These are phyloP conservation scores for Cheilosia scutellata DNA, from an alignment of 2,888 invertebrate species.

Conservation along the genomic window DNA sequence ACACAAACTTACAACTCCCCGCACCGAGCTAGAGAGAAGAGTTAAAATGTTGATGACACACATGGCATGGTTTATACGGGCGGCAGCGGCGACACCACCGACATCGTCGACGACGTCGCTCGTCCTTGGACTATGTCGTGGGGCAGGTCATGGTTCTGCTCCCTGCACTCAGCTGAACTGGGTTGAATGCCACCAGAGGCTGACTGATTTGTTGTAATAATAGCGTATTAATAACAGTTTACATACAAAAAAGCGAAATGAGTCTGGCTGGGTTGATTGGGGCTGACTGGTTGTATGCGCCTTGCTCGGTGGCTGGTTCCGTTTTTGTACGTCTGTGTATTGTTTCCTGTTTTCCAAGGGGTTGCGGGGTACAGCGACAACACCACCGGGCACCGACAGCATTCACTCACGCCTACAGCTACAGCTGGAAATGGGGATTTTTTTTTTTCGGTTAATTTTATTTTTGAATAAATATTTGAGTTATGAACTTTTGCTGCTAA, in stretches of 20 bases:
- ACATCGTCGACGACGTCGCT: constrained; percentile 30
- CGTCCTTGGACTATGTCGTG: constrained; percentile 76
- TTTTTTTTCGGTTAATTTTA: constrained; percentile 29
- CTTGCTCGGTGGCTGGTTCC: constrained; percentile 56
- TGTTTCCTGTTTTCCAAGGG: constrained; percentile 57
- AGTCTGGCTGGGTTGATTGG: constrained; percentile 55
- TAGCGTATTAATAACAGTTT: constrained; percentile 75
- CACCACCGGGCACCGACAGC: constrained; percentile 61
- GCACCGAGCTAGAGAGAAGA: constrained; percentile 4
- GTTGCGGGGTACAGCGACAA: constrained; percentile 25
- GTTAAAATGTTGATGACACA: constrained; percentile 67
- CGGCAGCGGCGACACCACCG: constrained; percentile 10
- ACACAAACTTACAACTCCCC: constrained; percentile 8
- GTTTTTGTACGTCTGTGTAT: constrained; percentile 54
- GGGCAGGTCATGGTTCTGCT: constrained; percentile 73
- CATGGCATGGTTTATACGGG: constrained; percentile 38
- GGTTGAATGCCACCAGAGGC: constrained; percentile 72
- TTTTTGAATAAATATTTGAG: constrained; percentile 69
- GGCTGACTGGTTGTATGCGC: constrained; percentile 12
- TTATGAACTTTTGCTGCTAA: constrained; percentile 68
- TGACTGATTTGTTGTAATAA: constrained; percentile 73
- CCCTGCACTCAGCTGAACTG: constrained; percentile 66
- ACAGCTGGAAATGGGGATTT: constrained; percentile 49
- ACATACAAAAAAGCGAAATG: constrained; percentile 60
- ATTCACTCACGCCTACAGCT: constrained; percentile 66